These are phyloP conservation scores for Drosophila cardini DNA, from an alignment of 1,140 invertebrate species.

Conservation along the genomic window DNA sequence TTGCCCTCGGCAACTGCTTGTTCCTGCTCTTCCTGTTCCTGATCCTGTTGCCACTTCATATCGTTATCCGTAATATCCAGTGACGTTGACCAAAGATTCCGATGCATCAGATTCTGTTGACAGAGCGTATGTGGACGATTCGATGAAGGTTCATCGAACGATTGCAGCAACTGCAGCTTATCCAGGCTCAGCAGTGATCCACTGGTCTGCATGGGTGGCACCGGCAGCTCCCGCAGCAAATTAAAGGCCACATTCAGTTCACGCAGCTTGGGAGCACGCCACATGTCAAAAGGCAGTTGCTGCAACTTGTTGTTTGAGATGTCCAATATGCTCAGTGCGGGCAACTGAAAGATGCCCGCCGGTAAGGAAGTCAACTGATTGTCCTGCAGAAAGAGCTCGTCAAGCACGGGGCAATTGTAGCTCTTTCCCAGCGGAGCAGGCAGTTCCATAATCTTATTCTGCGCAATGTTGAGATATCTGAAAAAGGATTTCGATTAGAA, in stretches of 20 bases:
- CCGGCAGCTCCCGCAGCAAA: constrained; percentile 92
- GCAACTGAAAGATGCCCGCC: constrained; percentile 92
- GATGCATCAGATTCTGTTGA: constrained; percentile 87
- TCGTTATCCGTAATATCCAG: constrained; percentile 90
- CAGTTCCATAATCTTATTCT: constrained; percentile 92
- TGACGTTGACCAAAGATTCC: constrained; percentile 90
- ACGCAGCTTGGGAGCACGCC: constrained; percentile 94
- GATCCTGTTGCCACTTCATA: constrained; percentile 83
- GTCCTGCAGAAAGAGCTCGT: constrained; percentile 95
- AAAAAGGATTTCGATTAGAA: not conserved
- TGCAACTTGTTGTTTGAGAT: constrained; percentile 97
- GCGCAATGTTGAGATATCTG: constrained; percentile 93
- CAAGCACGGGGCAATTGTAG: constrained; percentile 91
- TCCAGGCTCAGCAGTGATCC: constrained; percentile 72
- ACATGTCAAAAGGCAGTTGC: constrained; percentile 93
- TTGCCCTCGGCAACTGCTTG: constrained; percentile 51
- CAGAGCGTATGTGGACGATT: constrained; percentile 62
- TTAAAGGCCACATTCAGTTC: constrained; percentile 97
- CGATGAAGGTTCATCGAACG: constrained; percentile 61
- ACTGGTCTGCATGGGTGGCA: constrained; percentile 83
- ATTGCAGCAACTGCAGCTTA: constrained; percentile 70
- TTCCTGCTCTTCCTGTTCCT: constrained; percentile 58
- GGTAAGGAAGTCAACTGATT: constrained; percentile 94
- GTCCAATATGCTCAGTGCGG: constrained; percentile 92
- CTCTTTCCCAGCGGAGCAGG: constrained; percentile 47